Evolutionary conservation across 2,888 invertebrate genomes (phyloP).

Genomic region (Drosophila rellima): DNA sequence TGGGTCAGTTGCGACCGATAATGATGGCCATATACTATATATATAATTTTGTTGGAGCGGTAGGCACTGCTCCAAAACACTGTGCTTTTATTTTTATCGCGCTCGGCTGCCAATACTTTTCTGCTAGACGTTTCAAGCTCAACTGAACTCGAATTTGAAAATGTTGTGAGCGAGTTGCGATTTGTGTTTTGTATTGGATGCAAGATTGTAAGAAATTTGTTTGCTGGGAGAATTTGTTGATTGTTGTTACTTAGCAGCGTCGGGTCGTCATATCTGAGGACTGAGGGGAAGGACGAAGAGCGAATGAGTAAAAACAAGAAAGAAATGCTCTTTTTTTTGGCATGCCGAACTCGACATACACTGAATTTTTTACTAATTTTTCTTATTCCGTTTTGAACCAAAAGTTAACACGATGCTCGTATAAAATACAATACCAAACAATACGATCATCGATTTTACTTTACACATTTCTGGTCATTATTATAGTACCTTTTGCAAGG

Average conservation of each 20-base stretch:
- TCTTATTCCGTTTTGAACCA: too few relatives aligned
- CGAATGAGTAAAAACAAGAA: background rate
- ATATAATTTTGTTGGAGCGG: background rate
- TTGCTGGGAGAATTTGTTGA: constrained; percentile 71
- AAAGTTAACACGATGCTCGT: too few relatives aligned
- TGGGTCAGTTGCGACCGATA: constrained; percentile 28
- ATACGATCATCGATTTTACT: too few relatives aligned
- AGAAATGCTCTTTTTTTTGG: background rate
- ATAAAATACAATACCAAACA: too few relatives aligned
- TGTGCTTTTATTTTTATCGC: constrained; percentile 24
- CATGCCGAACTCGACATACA: background rate
- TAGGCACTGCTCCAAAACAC: constrained; percentile 10
- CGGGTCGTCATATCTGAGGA: background rate
- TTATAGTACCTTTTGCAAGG: background rate
- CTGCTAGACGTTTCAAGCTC: constrained; percentile 66
- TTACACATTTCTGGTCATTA: background rate
- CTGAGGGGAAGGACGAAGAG: constrained; percentile 33
- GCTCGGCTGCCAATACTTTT: constrained; percentile 52
- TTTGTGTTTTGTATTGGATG: constrained; percentile 34
- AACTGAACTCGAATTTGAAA: constrained; percentile 42
- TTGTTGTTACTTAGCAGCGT: constrained; percentile 83
- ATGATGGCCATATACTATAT: constrained; percentile 6
- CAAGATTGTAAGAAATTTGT: constrained; percentile 42
- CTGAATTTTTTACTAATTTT: background rate
- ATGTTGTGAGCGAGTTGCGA: constrained; percentile 25